Percentiles rank a stretch among this genome's conserved stretches.
phyloP scores from a whole-genome alignment of 2,113 vertebrate genomes.

The Carassius gibelio region DNA sequence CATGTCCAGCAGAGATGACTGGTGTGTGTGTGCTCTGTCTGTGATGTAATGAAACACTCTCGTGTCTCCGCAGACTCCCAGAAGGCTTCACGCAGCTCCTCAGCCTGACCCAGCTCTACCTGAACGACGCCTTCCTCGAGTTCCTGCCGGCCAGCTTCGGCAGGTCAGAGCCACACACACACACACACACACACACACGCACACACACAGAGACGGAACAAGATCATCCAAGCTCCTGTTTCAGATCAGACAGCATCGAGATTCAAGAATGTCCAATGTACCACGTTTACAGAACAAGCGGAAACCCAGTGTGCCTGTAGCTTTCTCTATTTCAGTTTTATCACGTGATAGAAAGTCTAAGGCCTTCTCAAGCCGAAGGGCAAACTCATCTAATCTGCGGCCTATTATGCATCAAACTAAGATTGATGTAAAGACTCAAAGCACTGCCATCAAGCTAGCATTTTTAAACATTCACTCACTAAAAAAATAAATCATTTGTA shows the following conservation, averaged over 20 bases:
- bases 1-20: not conserved
- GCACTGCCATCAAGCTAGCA: no score
- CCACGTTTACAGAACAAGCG: no score
- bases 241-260: not conserved
- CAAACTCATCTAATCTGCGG: no score
- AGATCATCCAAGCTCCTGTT: not conserved
- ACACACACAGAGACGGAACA: not conserved
- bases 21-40: not conserved
- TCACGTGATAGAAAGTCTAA: no score
- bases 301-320: no score
- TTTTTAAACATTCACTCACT: no score
- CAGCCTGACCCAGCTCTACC: conserved; percentile 94
- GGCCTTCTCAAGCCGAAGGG: no score
- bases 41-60: conserved; percentile 1
- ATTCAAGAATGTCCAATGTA: not conserved
- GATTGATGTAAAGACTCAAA: no score
- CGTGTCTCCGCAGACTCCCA: conserved; percentile 80
- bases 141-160: conserved; percentile 97
- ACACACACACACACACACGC: no score
- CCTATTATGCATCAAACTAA: no score
- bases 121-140: conserved; percentile 98
- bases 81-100: conserved; percentile 98
- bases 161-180: conserved; percentile 78
- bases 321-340: no score
- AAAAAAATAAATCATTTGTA: no score